Evolutionary conservation across 2,113 vertebrate genomes (phyloP), one percentile per base, ranked within the genome.

Genomic region (Heptranchias perlo): DNA sequence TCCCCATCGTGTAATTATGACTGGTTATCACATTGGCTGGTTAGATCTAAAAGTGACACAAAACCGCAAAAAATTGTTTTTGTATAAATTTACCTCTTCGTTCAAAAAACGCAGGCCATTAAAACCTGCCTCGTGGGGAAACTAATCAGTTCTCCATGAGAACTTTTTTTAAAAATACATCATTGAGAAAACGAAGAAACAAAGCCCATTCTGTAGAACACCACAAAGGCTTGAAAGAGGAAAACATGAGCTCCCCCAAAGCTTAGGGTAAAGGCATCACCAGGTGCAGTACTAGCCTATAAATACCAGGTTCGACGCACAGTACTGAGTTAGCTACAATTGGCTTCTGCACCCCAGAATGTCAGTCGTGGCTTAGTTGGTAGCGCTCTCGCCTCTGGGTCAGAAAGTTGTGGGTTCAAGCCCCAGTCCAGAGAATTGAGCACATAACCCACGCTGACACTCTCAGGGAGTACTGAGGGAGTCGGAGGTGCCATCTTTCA

Each of bases 41-140:
- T 69, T 47, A 35, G 25, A 73, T 52, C 94, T 95, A 67, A 52
- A 95, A 95, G 28, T 35, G 44, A 93, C 35, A 62, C 89, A 62
- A 93, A 93, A 93, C 89, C 89, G 58, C 89, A 93, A 62, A 62
- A 82, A 78, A 82, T 5, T 21, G 39, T 58, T 61, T 93, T 93
- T 39, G 61, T 31, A 93, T 93, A 35, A 93, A 62, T 23, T n/a
- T 82, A 82, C 64, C 89, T 2, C 89, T 92, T 18, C 18, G 58
- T 39, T 91, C 89, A 61, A 64, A n/a, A 18, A 93, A 62, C 7
- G 89, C 61, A 8, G 58, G 18, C 58, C 58, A 62, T 93, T 62
- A 93, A 39, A 93, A 25, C 35, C 54, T 64, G 58, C n/a, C 58
- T 23, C 58, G 62, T 93, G 49, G 35, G 89, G 52, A n/a, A n/a